phyloP scores from a whole-genome alignment of 2,113 vertebrate species.

The Ornithorhynchus anatinus region DNA sequence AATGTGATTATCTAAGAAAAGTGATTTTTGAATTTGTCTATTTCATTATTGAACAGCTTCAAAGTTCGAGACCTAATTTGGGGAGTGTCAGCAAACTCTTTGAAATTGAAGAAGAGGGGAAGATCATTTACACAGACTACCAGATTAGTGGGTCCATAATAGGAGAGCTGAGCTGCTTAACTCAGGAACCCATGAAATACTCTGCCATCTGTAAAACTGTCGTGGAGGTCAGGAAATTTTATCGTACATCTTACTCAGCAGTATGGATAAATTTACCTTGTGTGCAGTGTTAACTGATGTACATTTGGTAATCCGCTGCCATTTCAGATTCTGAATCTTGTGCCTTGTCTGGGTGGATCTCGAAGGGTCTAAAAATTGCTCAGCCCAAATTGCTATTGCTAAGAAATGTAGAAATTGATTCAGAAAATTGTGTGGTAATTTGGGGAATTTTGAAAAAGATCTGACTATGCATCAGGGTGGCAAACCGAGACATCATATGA shows the following conservation, averaged over 20 bases:
- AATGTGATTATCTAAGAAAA: background rate
- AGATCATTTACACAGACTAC: slow-evolving; percentile 32
- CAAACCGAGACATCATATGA: no score
- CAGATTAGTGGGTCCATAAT: slow-evolving; percentile 47
- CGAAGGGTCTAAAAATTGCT: no score
- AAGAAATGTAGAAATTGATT: no score
- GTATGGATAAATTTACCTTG: no score
- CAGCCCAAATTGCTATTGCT: no score
- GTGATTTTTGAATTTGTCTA: background rate
- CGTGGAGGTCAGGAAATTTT: slow-evolving; percentile 46
- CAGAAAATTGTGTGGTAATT: no score
- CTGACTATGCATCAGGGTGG: no score
- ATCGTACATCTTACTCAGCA: background rate
- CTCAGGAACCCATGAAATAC: slow-evolving; percentile 50
- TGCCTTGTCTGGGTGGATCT: no score
- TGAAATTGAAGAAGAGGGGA: background rate
- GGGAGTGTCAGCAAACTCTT: background rate
- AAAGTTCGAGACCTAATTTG: slow-evolving; percentile 15
- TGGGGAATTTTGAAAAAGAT: no score
- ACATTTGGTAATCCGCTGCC: no score
- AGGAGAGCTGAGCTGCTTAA: slow-evolving; percentile 66
- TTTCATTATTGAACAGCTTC: slow-evolving; percentile 43
- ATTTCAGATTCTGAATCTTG: no score
- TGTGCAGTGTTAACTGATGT: no score
- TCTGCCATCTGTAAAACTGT: slow-evolving; percentile 53